Conservation (phyloP, 2,797 vertebrate genomes). For the Cossypha polioptera region DNA sequence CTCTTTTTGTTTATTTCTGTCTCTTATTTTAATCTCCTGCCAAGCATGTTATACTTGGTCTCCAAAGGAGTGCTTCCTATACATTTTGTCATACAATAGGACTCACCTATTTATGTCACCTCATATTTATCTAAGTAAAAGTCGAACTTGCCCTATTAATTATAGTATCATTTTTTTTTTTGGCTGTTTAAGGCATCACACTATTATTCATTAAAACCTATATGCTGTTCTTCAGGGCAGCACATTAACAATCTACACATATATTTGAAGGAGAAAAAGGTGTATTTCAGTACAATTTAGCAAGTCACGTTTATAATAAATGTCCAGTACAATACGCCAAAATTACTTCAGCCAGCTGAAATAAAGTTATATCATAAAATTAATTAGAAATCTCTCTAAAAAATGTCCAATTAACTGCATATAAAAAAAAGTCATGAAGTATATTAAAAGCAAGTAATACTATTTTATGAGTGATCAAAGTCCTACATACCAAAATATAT, state of each 20-base stretch:
- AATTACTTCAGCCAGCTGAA: background rate
- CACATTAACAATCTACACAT: background rate
- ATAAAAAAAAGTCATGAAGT: background rate
- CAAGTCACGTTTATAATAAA: background rate
- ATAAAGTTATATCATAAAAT: background rate
- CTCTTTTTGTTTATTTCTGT: conserved; percentile 33
- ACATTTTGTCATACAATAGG: background rate
- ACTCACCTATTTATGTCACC: background rate
- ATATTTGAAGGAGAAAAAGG: background rate
- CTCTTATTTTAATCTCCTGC: conserved; percentile 47
- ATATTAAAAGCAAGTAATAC: background rate
- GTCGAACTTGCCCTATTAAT: conserved; percentile 8
- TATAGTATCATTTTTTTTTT: conserved; percentile 23
- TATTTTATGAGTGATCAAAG: background rate
- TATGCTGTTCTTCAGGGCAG: background rate
- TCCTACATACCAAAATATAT: background rate
- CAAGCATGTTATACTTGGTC: background rate
- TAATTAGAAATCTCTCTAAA: background rate
- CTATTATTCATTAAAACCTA: background rate
- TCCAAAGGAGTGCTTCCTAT: conserved; percentile 13
- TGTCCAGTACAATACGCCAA: background rate
- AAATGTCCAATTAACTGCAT: background rate
- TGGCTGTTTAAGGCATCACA: background rate
- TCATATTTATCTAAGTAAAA: background rate
- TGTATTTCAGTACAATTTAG: background rate